phyloP scores from a whole-genome alignment of 2,797 vertebrate genomes.

The Phataginus tetradactyla region DNA sequence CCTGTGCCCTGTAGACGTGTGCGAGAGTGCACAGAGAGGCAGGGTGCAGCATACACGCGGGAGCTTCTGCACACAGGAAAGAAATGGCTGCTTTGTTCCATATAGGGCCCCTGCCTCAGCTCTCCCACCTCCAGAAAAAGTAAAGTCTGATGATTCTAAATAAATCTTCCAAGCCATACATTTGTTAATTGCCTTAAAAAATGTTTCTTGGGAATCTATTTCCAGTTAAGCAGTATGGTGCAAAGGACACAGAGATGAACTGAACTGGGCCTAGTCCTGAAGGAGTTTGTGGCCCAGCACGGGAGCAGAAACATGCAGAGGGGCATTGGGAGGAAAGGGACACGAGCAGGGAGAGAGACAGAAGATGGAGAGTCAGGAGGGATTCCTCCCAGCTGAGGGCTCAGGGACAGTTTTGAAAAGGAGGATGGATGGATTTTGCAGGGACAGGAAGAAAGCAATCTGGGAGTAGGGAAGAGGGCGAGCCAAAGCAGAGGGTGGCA shows the following conservation, averaged over 20 bases:
- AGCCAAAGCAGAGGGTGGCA: background rate
- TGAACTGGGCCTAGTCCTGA: background rate
- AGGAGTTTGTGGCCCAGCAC: background rate
- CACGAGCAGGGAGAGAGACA: background rate
- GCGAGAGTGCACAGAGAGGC: background rate
- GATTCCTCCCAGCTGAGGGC: background rate
- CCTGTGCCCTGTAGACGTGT: background rate
- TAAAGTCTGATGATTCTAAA: background rate
- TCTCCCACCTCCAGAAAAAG: background rate
- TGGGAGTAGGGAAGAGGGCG: background rate
- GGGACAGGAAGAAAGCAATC: background rate
- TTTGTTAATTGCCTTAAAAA: slow-evolving; percentile 28
- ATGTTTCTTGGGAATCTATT: slow-evolving; percentile 36
- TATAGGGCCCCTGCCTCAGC: background rate
- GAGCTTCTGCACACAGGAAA: background rate
- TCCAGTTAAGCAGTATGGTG: background rate
- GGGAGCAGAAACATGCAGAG: background rate
- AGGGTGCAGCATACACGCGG: rapidly evolving
- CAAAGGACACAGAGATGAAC: background rate
- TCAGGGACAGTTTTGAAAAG: background rate
- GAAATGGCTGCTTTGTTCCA: background rate
- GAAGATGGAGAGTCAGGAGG: background rate
- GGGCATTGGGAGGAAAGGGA: background rate
- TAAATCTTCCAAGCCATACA: background rate
- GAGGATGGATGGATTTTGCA: background rate